These are phyloP conservation scores for Menidia beryllina DNA, from an alignment of 2,113 vertebrate species.

Conservation along the genomic window DNA sequence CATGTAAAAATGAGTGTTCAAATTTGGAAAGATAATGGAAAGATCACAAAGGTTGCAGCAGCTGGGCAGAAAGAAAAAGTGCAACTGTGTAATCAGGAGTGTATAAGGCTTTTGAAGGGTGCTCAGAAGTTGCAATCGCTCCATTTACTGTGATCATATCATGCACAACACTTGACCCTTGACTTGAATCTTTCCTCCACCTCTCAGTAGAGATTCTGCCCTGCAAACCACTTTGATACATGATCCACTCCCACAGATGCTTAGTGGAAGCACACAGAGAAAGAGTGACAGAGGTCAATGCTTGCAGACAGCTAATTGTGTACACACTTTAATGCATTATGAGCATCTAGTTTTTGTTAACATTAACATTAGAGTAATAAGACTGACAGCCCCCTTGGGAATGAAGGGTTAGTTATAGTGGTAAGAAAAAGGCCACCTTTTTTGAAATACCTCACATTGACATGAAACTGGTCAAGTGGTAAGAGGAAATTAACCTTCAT, in stretches of 20 bases:
- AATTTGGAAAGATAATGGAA: constrained; percentile 28
- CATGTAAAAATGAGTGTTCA: constrained; percentile 18
- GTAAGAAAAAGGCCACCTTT: constrained; percentile 46
- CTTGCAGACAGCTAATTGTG: constrained; percentile 38
- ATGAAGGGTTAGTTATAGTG: constrained; percentile 53
- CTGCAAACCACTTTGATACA: constrained; percentile 79
- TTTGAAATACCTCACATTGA: constrained; percentile 7
- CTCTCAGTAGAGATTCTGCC: constrained; percentile 69
- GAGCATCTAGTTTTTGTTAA: constrained; percentile 72
- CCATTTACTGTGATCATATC: constrained; percentile 61
- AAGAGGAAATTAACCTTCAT: constrained; percentile 75
- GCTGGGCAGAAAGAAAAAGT: constrained; percentile 29
- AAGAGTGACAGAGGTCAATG: constrained; percentile 6
- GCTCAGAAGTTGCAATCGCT: constrained; percentile 60
- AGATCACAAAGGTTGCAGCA: constrained; percentile 37
- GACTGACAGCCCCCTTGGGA: constrained; percentile 57
- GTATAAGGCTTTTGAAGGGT: constrained; percentile 65
- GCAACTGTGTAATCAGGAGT: constrained; percentile 43
- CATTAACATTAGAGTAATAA: constrained; percentile 76
- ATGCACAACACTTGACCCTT: constrained; percentile 73
- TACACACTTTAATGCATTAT: constrained; percentile 60
- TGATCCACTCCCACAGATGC: constrained; percentile 79
- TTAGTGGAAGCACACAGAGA: constrained; percentile 66
- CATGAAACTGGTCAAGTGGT: constrained; percentile 33
- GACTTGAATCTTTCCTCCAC: constrained; percentile 62